Evolutionary conservation across 1,140 invertebrate genomes (phyloP).

Genomic region (Helicoverpa zea): DNA sequence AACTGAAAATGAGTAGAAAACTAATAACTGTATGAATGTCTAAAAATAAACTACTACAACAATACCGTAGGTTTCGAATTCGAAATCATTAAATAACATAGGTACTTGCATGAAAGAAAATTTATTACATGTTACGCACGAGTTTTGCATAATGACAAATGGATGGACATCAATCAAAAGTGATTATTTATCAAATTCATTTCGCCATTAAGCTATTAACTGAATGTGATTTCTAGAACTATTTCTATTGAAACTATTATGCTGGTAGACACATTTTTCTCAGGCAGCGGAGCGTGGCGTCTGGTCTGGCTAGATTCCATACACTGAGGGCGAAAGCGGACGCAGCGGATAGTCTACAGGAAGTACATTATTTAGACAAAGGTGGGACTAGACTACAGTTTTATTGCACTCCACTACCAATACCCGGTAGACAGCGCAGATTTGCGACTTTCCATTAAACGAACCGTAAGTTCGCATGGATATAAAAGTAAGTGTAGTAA

Average conservation of each 20-base stretch:
- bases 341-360: slow-evolving; percentile 38
- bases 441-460: background rate
- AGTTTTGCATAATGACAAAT: slow-evolving; percentile 8
- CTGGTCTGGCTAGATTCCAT: slow-evolving; percentile 66
- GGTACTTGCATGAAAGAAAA: background rate
- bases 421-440: background rate
- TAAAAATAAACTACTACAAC: background rate
- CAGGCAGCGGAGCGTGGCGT: slow-evolving; percentile 76
- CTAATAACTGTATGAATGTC: background rate
- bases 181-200: slow-evolving; percentile 36
- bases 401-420: slow-evolving; percentile 29
- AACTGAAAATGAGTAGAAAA: no score
- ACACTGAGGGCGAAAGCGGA: slow-evolving; percentile 60
- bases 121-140: slow-evolving; percentile 1
- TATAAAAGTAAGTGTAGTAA: background rate
- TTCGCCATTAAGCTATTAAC: slow-evolving; percentile 34
- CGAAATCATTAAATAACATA: slow-evolving; percentile 6
- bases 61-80: background rate
- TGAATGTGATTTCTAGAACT: slow-evolving; percentile 50
- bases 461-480: background rate
- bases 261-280: slow-evolving; percentile 75
- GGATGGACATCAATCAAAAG: slow-evolving; percentile 31
- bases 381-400: slow-evolving; percentile 37
- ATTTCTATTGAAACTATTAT: slow-evolving; percentile 66
- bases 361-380: slow-evolving; percentile 50